Evolutionary conservation across 2,797 vertebrate genomes (phyloP).

Genomic region (Oryzias sinensis): DNA sequence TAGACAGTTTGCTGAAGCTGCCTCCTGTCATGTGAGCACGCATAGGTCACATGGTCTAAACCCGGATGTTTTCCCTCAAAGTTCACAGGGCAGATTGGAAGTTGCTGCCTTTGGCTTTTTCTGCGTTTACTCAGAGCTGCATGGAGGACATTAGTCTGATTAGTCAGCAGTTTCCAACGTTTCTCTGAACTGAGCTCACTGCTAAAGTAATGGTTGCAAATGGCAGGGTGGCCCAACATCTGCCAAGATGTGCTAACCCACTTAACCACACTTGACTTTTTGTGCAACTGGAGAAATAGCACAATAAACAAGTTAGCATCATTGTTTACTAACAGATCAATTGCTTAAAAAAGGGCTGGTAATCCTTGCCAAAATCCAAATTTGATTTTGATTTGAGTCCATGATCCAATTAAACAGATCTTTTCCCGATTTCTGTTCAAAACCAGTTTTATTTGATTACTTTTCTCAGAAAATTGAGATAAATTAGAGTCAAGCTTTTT

Average conservation of each 20-base stretch:
- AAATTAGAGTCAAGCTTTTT: too few relatives aligned
- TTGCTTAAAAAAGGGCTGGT: too few relatives aligned
- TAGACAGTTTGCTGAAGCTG: constrained; percentile 26
- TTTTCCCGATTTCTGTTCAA: too few relatives aligned
- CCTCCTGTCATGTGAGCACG: constrained; percentile 72
- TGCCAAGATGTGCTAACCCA: background rate
- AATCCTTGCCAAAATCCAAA: too few relatives aligned
- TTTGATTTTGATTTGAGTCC: too few relatives aligned
- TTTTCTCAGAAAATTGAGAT: too few relatives aligned
- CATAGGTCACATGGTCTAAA: constrained; percentile 60
- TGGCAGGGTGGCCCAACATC: background rate
- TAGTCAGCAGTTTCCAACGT: constrained; percentile 54
- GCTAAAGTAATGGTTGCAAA: constrained; percentile 25
- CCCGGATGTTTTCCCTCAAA: constrained; percentile 73
- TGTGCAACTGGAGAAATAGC: constrained; percentile 1
- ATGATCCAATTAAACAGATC: too few relatives aligned
- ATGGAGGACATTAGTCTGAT: constrained; percentile 58
- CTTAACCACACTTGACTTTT: background rate
- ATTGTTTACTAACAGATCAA: too few relatives aligned
- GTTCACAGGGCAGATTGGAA: constrained; percentile 63
- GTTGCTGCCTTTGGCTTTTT: constrained; percentile 55
- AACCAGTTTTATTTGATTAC: too few relatives aligned
- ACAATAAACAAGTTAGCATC: background rate
- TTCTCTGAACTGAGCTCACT: constrained; percentile 17
- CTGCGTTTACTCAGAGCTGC: constrained; percentile 9